phyloP scores from a whole-genome alignment of 2,888 invertebrate genomes.

The Parthenolecanium corni region DNA sequence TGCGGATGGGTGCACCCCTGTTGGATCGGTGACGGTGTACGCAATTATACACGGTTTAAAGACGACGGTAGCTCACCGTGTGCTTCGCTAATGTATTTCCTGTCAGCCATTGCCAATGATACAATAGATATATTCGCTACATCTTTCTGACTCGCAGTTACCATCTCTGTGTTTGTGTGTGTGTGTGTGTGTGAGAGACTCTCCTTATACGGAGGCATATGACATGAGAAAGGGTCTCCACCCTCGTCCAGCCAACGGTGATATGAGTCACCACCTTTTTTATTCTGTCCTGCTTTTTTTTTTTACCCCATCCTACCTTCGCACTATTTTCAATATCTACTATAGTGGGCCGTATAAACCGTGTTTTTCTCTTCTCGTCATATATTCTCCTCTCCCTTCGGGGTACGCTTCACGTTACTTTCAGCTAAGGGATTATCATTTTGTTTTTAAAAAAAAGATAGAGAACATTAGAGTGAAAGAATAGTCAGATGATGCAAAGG shows the following conservation, averaged over 20 bases:
- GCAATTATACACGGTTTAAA: conserved; percentile 25
- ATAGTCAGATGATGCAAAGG: background rate
- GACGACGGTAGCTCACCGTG: conserved; percentile 27
- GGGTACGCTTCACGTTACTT: conserved; percentile 26
- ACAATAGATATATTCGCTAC: conserved; percentile 28
- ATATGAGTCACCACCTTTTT: conserved; percentile 21
- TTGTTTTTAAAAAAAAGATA: conserved; percentile 3
- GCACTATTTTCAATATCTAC: background rate
- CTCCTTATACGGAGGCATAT: conserved; percentile 14
- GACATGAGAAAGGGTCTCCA: conserved; percentile 21
- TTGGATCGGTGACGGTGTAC: conserved; percentile 1
- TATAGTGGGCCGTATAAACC: too few species aligned
- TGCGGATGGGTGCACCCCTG: conserved; percentile 18
- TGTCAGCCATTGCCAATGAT: conserved; percentile 28
- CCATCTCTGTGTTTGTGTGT: too few species aligned
- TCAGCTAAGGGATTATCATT: conserved; percentile 27
- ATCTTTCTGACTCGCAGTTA: background rate
- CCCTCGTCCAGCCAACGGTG: conserved; percentile 12
- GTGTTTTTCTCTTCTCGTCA: conserved; percentile 10
- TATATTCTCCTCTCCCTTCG: background rate
- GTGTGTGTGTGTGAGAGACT: too few species aligned
- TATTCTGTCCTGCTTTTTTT: background rate
- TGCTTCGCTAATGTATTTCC: conserved; percentile 28
- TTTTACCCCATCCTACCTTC: too few species aligned
- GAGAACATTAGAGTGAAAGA: too few species aligned